Conservation (phyloP, 2,797 vertebrate species). For the Syngnathus acus region DNA sequence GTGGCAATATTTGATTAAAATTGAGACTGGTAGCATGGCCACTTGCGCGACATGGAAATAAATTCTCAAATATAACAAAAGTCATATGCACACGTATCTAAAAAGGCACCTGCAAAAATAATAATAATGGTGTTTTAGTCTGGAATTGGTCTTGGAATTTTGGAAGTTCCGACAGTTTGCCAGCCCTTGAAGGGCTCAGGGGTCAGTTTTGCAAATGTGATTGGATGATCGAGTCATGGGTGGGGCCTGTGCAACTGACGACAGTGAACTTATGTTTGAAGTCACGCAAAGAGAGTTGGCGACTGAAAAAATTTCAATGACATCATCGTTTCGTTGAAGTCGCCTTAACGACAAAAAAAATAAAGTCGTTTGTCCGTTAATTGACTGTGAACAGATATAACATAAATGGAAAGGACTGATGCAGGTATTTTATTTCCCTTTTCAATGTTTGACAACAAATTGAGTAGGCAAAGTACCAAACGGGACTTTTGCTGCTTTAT, state of each 20-base stretch:
- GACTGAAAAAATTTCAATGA: not conserved
- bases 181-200: not conserved
- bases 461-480: not conserved
- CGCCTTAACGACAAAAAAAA: not conserved
- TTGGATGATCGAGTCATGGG: not conserved
- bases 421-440: not conserved
- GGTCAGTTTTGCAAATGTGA: not conserved
- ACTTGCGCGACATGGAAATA: too few relatives aligned
- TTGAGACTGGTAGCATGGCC: not conserved
- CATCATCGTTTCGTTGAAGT: not conserved
- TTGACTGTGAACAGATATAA: not conserved
- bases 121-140: too few relatives aligned
- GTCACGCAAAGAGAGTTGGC: not conserved
- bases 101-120: not conserved
- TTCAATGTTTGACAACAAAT: not conserved
- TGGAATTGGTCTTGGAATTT: not conserved
- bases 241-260: not conserved
- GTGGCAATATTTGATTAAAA: not conserved
- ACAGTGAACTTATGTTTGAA: not conserved
- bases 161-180: not conserved
- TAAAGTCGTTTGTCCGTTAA: not conserved
- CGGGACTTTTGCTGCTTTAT: not conserved
- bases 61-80: too few relatives aligned
- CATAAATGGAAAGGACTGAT: not conserved
- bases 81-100: not conserved